Conservation (phyloP, 2,888 invertebrate genomes). For the Microctonus hyperodae region DNA sequence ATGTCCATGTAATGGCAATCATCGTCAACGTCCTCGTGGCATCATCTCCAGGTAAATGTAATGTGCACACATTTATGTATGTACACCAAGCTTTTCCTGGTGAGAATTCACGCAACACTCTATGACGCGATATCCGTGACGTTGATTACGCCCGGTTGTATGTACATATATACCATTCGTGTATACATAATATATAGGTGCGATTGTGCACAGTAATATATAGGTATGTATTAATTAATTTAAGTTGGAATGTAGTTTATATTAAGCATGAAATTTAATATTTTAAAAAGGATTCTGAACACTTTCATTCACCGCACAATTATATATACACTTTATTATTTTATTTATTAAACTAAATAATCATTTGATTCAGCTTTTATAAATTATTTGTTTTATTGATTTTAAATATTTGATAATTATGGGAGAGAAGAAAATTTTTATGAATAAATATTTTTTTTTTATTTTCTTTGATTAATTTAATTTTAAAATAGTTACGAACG, state of each 20-base stretch:
- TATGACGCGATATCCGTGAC: slow-evolving; percentile 11
- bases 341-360: too few species aligned
- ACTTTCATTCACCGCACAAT: neutral
- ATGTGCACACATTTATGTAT: neutral
- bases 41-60: neutral
- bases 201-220: too few species aligned
- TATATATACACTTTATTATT: too few species aligned
- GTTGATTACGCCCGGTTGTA: slow-evolving; percentile 3
- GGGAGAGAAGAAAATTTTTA: too few species aligned
- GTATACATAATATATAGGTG: too few species aligned
- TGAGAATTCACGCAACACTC: slow-evolving; percentile 19
- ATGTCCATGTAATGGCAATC: slow-evolving; percentile 36
- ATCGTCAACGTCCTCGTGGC: slow-evolving; percentile 34
- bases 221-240: too few species aligned
- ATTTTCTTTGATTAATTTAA: neutral
- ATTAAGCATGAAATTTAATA: neutral
- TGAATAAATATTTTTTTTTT: neutral
- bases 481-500: neutral
- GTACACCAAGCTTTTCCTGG: neutral
- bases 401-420: neutral
- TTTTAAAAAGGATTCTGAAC: neutral
- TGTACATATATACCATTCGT: neutral
- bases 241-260: slow-evolving; percentile 2
- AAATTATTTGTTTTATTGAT: neutral
- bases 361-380: neutral